These are phyloP conservation scores for Lutra lutra DNA, from an alignment of 2,797 vertebrate species.

Conservation along the genomic window DNA sequence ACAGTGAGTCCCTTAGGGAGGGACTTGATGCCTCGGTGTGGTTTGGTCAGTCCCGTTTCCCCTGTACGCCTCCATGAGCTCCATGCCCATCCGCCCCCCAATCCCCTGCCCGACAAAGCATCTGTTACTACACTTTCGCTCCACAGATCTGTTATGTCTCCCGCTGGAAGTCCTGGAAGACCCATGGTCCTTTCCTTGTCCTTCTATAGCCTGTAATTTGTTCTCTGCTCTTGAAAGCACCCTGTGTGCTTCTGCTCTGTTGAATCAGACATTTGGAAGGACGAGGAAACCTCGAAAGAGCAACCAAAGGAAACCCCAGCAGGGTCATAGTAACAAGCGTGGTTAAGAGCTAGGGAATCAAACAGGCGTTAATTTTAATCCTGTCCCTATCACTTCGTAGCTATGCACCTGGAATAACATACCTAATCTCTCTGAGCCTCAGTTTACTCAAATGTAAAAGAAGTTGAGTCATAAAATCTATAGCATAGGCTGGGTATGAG, in stretches of 20 bases:
- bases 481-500: neutral
- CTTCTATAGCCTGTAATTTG: neutral
- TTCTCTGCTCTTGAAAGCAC: neutral
- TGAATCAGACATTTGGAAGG: neutral
- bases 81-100: too few species aligned
- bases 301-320: neutral
- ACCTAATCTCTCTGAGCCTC: neutral
- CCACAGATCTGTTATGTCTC: neutral
- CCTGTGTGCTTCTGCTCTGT: neutral
- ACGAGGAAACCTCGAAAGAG: neutral
- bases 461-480: neutral
- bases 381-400: neutral
- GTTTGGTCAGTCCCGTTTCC: neutral
- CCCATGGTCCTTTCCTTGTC: neutral
- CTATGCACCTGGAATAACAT: neutral
- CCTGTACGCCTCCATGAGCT: neutral
- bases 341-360: neutral
- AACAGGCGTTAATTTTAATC: neutral
- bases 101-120: neutral
- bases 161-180: neutral
- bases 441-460: conserved; percentile 10
- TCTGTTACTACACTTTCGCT: neutral
- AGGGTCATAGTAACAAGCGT: neutral
- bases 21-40: neutral
- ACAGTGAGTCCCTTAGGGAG: neutral